Percentiles rank a stretch among this genome's conserved stretches.
Evolutionary conservation across 37 sponge, comb jelly and placozoan species (phyloP).

Genomic region (Halichondria panicea): DNA sequence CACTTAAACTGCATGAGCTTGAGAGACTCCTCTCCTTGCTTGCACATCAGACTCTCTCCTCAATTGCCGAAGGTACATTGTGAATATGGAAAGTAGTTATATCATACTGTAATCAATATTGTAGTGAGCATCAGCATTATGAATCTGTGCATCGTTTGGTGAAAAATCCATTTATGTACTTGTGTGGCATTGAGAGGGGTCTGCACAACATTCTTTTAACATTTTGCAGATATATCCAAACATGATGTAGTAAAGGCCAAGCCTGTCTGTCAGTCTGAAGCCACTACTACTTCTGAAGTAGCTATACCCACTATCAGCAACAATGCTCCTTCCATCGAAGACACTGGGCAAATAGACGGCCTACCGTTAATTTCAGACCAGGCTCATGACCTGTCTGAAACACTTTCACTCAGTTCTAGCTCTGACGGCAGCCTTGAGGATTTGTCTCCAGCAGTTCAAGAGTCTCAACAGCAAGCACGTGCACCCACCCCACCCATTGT

Average conservation of each 20-base stretch:
- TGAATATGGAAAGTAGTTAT: background rate
- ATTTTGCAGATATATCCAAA: background rate
- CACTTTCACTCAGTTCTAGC: too few species aligned
- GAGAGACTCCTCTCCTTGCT: slow-evolving; percentile 25
- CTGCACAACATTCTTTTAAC: background rate
- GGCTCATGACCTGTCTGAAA: too few species aligned
- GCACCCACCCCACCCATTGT: slow-evolving; percentile 42
- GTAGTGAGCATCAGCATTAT: background rate
- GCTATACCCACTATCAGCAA: too few species aligned
- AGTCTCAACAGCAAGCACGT: background rate
- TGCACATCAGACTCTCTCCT: slow-evolving; percentile 6
- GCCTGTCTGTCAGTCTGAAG: too few species aligned
- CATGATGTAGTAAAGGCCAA: too few species aligned
- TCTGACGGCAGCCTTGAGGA: too few species aligned
- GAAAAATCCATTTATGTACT: background rate
- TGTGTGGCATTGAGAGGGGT: background rate
- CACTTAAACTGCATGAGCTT: slow-evolving; percentile 34
- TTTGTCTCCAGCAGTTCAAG: too few species aligned
- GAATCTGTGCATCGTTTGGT: too few species aligned
- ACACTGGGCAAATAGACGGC: too few species aligned
- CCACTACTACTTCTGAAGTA: too few species aligned
- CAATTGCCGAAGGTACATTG: slow-evolving; percentile 24
- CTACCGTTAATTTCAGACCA: too few species aligned
- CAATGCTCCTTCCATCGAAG: too few species aligned
- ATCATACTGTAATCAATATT: background rate